A percentile compares a stretch with the other conserved stretches of the same genome.
These are phyloP conservation scores for Motacilla tschutschensis DNA, from an alignment of 2,113 vertebrate genomes.

Conservation along the genomic window DNA sequence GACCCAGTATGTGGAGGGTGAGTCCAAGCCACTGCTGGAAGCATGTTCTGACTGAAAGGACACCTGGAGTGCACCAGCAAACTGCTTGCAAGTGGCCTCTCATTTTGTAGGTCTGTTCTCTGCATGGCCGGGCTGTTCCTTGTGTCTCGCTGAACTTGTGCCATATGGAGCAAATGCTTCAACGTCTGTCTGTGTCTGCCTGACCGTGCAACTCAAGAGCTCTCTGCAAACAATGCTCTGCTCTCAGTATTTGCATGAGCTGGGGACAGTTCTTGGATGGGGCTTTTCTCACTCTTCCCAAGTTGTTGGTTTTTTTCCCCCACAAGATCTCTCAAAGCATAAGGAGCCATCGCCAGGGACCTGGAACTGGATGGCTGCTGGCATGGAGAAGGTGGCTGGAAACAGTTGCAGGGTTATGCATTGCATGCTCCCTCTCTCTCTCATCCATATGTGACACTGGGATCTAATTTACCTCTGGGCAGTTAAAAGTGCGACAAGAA, in stretches of 20 bases:
- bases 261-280: not conserved
- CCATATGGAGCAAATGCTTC: slow-evolving; percentile 58
- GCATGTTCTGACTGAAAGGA: slow-evolving; percentile 35
- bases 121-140: slow-evolving; percentile 33
- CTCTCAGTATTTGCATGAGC: not conserved
- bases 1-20: not conserved
- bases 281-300: not conserved
- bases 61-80: slow-evolving; percentile 49
- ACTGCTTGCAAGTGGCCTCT: not conserved
- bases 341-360: not conserved
- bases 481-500: not conserved
- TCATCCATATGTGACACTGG: not conserved
- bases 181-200: slow-evolving; percentile 53
- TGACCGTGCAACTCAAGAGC: not conserved
- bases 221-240: not conserved
- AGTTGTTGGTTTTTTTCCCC: fast-evolving
- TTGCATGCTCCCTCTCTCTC: not conserved
- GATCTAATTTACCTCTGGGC: slow-evolving; percentile 1
- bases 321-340: not conserved
- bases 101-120: slow-evolving; percentile 54
- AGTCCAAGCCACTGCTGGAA: slow-evolving; percentile 43
- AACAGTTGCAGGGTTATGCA: not conserved
- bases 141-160: slow-evolving; percentile 38
- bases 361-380: not conserved
- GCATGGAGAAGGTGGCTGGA: not conserved